Evolutionary conservation across 1,140 invertebrate genomes (phyloP).

Genomic region (Conus betulinus): DNA sequence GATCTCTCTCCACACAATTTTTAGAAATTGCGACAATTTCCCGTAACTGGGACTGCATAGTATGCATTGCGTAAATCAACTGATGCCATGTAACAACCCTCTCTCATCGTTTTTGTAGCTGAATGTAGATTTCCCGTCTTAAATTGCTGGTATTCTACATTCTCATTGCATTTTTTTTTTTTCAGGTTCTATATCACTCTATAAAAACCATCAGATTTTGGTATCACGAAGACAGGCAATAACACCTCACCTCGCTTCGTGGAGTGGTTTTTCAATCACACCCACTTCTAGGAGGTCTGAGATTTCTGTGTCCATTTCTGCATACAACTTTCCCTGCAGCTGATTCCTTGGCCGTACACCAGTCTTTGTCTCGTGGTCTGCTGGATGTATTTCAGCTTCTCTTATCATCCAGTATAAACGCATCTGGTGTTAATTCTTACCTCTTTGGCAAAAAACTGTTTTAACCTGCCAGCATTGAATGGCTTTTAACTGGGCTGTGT

Average conservation of each 20-base stretch:
- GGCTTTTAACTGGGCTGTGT: too few species aligned
- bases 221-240: neutral
- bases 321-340: neutral
- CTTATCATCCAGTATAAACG: neutral
- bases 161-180: neutral
- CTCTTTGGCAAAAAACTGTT: neutral
- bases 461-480: neutral
- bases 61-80: neutral
- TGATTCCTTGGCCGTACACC: neutral
- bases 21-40: neutral
- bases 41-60: neutral
- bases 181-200: neutral
- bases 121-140: neutral
- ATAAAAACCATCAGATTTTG: too few species aligned
- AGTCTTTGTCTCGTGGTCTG: too few species aligned
- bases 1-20: neutral
- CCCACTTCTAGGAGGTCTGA: too few species aligned
- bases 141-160: too few species aligned
- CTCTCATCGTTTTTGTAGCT: neutral
- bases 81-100: neutral
- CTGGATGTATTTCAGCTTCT: neutral
- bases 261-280: too few species aligned
- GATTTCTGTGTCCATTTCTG: neutral
- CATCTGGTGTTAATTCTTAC: neutral
- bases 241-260: neutral